A percentile compares a stretch with the other conserved stretches of the same genome.
Evolutionary conservation across 2,113 vertebrate genomes (phyloP).

Genomic region (Cettia cetti): DNA sequence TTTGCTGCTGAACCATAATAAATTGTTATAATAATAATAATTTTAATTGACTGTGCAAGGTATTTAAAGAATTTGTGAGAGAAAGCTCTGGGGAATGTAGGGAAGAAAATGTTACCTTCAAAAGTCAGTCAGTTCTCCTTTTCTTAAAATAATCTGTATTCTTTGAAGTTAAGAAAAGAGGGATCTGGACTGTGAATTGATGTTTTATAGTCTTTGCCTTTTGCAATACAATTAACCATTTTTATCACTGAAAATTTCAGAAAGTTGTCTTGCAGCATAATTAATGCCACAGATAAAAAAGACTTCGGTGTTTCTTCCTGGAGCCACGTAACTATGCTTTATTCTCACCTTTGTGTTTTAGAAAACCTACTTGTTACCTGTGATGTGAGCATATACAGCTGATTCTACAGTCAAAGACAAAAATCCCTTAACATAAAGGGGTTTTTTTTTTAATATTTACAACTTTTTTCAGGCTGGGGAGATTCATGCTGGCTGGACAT

Average conservation of each 20-base stretch:
- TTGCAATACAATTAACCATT: background rate
- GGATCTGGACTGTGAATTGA: background rate
- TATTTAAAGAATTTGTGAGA: background rate
- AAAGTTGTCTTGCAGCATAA: background rate
- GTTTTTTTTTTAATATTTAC: background rate
- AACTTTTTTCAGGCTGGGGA: background rate
- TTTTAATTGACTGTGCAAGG: background rate
- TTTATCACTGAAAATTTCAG: background rate
- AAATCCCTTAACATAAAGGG: background rate
- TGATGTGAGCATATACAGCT: background rate
- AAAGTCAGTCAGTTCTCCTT: background rate
- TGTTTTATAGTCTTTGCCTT: background rate
- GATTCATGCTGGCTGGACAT: background rate
- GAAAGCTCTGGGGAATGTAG: background rate
- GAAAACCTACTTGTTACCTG: background rate
- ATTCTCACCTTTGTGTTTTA: background rate
- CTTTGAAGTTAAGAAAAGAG: background rate
- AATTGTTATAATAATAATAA: background rate
- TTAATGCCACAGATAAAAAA: background rate
- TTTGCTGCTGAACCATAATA: background rate
- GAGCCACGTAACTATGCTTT: fast-evolving
- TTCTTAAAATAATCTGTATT: background rate
- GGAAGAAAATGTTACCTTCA: background rate
- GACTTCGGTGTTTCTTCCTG: background rate
- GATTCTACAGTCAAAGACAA: background rate